Evolutionary conservation across 2,797 vertebrate species (phyloP), one percentile per base, ranked within the genome.

Genomic region (Sparidentex hasta): DNA sequence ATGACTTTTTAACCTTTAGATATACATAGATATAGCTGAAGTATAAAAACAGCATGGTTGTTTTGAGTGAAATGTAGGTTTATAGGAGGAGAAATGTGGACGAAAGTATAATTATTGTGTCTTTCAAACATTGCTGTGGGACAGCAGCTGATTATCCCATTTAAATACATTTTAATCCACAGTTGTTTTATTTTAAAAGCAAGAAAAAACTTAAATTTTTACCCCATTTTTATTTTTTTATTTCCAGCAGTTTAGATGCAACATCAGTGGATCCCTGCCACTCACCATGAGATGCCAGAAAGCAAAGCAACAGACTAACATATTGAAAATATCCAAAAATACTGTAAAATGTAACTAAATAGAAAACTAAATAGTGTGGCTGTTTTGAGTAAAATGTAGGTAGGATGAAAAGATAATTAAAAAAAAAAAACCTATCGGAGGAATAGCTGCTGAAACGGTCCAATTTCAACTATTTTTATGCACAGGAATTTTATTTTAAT

Each of bases 291-390:
- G 76, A 80, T 76, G 81, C 71, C 87, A 84, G 69, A 80, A 71
- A 81, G 58, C 73, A 74, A 27, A 44, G 80, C 67, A 87, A 87
- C 86, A 87, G 90, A 90, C 85, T 33, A 33, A 33, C 33, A 33
- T 7, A 33, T 8, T 33, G 33, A 38, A 8, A 7, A 7, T 38
- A 48, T 29, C 8, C 54, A 54, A 29, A 3, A 50, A 13, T 52
- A 50, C 18, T 65, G 13, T 38, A 18, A 54, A 43, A 41, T 61
- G 18, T 43, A 44, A 38, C 17, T 17, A 25, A n/a, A n/a, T n/a
- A n/a, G 11, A 56, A 23, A 66, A 41, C 13, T 17, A 27, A n/a
- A 38, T 3, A 54, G 5, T 5, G 3, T 23, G 21, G 33, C 33
- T 38, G 33, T 21, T 51, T 27, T 7, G 3, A 61, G 44, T 70